A percentile compares a stretch with the other conserved stretches of the same genome.
These are phyloP conservation scores for Loriculus beryllinus DNA, from an alignment of 2,797 vertebrate species.

Conservation along the genomic window DNA sequence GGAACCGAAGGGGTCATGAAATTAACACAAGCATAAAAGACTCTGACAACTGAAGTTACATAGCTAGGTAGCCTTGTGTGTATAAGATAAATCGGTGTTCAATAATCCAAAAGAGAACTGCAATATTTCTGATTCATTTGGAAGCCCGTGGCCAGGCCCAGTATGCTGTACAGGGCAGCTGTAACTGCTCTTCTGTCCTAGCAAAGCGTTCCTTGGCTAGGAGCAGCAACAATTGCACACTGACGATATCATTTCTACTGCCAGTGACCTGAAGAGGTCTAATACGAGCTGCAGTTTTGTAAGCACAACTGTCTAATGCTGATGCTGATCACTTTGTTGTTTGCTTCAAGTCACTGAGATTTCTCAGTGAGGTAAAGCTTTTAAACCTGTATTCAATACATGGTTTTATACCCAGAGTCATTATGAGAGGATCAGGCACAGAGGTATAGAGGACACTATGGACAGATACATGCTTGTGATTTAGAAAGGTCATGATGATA, in stretches of 20 bases:
- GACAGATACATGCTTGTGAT: background rate
- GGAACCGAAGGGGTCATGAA: background rate
- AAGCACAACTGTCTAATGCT: background rate
- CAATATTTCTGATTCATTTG: background rate
- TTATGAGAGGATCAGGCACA: background rate
- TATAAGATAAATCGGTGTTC: background rate
- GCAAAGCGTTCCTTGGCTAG: background rate
- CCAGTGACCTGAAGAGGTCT: background rate
- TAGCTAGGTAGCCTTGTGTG: background rate
- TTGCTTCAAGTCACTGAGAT: background rate
- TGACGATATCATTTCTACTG: background rate
- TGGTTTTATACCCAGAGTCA: background rate
- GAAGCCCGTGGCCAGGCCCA: background rate
- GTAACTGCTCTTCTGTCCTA: background rate
- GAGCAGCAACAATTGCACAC: background rate
- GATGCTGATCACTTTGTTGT: background rate
- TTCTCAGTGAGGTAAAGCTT: background rate
- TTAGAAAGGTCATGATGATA: background rate
- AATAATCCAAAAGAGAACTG: background rate
- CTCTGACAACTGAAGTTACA: background rate
- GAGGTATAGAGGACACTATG: background rate
- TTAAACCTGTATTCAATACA: background rate
- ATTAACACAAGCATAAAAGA: background rate
- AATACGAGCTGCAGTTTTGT: background rate
- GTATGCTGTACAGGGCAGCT: background rate